Evolutionary conservation across 2,113 vertebrate species (phyloP), one percentile per base, ranked within the genome.

Genomic region (Hyla sarda): DNA sequence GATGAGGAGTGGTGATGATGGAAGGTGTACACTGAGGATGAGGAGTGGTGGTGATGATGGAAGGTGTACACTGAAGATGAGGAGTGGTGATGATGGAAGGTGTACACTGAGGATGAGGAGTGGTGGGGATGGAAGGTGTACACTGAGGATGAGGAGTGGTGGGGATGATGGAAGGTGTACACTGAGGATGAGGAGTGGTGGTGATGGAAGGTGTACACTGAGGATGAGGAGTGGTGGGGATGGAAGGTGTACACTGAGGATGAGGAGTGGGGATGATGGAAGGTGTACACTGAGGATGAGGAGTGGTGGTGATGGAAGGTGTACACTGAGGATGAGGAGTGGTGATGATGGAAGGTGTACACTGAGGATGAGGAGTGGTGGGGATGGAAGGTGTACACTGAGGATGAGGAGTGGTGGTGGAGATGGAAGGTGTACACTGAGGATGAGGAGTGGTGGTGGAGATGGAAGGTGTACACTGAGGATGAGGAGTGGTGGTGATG

Each of bases 321-420:
- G n/a, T n/a, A 32, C 32, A 28, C 9, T n/a, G 45, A 0, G 5
- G 12, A 37, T 52, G 0, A n/a, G 85, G 76, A 88, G 82, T 88
- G n/a, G n/a, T 14, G 13, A 2, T 8, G 41, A 3, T 41, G 41
- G 41, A 8, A 41, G 41, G 3, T 41, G 41, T 41, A 9, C 1
- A 30, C 69, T 87, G 67, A 85, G 28, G 84, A 32, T 37, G 86
- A 82, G 62, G 88, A 81, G 56, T 56, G 0, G 25, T 75, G 56
- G 11, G 1, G 1, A 48, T 4, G 47, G 2, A 10, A 10, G 47
- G 47, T 1, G 8, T 6, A 10, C 11, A 48, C 47, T 48, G 56
- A 1, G 14, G 52, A n/a, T n/a, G n/a, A n/a, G 12, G 52, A 17
- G 3, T 54, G 14, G 52, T 14, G 12, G 12, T 54, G 52, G n/a